Conservation (phyloP, 2,113 vertebrate species). For the Festucalex cinctus region DNA sequence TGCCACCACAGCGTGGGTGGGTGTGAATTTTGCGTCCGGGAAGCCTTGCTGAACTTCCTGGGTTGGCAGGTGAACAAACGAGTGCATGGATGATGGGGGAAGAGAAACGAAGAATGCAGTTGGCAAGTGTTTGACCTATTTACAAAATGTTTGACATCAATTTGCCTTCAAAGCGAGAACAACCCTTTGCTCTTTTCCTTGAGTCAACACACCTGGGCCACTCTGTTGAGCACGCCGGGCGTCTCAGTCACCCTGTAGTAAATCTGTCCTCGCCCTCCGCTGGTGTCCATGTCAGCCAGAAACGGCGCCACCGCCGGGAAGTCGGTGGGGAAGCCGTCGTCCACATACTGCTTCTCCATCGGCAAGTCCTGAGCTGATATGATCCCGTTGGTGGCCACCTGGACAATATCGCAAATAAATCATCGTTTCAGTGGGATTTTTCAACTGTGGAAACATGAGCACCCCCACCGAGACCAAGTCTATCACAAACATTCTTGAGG, state of each 20-base stretch:
- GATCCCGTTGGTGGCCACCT: constrained; percentile 98
- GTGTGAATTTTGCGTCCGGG: constrained; percentile 73
- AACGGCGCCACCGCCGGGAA: constrained; percentile 93
- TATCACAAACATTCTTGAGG: neutral
- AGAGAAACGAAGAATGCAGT: neutral
- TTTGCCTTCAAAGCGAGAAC: neutral
- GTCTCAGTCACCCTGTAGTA: constrained; percentile 85
- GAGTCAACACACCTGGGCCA: constrained; percentile 53
- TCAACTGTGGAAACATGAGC: neutral
- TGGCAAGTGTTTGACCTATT: neutral
- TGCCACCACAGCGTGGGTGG: constrained; percentile 78
- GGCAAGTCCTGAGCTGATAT: constrained; percentile 93
- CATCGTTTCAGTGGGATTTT: neutral
- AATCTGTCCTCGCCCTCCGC: constrained; percentile 78
- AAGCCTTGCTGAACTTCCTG: constrained; percentile 80
- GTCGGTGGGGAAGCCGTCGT: constrained; percentile 91
- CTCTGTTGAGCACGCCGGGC: constrained; percentile 65
- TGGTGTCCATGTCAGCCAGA: constrained; percentile 92
- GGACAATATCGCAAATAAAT: constrained; percentile 2
- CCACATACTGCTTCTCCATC: constrained; percentile 96
- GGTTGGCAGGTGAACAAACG: constrained; percentile 37
- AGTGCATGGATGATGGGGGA: constrained; percentile 13
- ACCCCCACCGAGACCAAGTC: neutral
- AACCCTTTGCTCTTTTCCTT: neutral
- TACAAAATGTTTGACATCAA: neutral